phyloP scores from a whole-genome alignment of 2,888 invertebrate species.

The Morinoia aosen region DNA sequence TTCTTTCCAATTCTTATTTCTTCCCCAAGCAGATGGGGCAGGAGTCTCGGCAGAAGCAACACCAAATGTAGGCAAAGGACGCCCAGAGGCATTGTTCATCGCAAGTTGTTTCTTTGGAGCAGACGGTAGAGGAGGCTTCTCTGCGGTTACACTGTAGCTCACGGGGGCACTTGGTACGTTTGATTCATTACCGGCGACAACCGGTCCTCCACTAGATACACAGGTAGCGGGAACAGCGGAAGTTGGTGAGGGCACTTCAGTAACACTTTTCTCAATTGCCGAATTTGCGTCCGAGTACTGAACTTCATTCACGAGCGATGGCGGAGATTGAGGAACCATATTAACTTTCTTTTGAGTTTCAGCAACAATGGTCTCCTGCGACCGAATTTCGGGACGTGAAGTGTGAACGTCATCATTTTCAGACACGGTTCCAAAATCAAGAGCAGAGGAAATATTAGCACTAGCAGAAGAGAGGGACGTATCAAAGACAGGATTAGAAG shows the following conservation, averaged over 20 bases:
- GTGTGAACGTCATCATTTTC: neutral
- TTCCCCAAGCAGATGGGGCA: constrained; percentile 64
- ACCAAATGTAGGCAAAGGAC: neutral
- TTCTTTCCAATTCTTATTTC: constrained; percentile 66
- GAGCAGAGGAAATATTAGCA: neutral
- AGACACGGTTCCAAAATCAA: neutral
- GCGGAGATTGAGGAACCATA: neutral
- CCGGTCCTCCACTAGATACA: neutral
- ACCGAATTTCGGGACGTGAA: neutral
- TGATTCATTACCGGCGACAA: neutral
- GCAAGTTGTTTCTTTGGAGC: neutral
- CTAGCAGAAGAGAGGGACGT: neutral
- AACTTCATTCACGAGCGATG: neutral
- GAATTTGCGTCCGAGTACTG: neutral
- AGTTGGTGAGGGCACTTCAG: neutral
- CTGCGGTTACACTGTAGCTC: neutral
- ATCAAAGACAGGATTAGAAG: constrained; percentile 38
- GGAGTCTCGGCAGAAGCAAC: constrained; percentile 14
- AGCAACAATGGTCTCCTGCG: neutral
- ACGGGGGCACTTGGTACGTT: neutral
- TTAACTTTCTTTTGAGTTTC: neutral
- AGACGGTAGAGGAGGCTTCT: constrained; percentile 37
- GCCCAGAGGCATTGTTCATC: neutral
- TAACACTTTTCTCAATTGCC: neutral
- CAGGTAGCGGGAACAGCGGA: neutral